Base-by-base conservation (phyloP, 2,888 invertebrate species). In the Galeruca laticollis region DNA sequence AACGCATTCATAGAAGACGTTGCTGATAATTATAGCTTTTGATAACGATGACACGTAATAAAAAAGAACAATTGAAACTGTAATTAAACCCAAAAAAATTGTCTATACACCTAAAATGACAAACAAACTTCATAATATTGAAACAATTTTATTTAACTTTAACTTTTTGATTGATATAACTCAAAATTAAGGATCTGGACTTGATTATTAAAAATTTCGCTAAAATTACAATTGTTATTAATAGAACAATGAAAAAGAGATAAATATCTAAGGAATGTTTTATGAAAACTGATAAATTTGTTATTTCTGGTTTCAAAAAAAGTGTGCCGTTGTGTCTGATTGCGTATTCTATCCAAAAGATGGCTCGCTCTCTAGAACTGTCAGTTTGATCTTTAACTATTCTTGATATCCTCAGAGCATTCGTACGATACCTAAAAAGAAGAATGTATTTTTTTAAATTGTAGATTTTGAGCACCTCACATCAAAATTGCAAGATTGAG, bases 261-360 rank as follows among this genome's bases (percentile, higher is more conserved):
- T 60, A n/a, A 26, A 74, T 64, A 63, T 75, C 75, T 5, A 62
- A 47, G 0, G 68, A 69, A 10, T 61, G 66, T 60, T 60, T 49
- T 20, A 71, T 68, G 26, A 69, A 60, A 10, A 37, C 15, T 3
- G 71, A 60, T 35, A 73, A 56, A 20, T 72, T 43, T 62, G 72
- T 71, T 0, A 73, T 60, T 61, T 68, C 59, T 8, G 73, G 67
- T 40, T 56, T 68, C 11, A 76, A 68, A 59, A 75, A 70, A 21
- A 73, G 62, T 15, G 75, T 70, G n/a, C 74, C 74, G 33, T 73
- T 72, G 57, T 76, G 74, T 49, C 71, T 71, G 43, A 78, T 61
- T 4, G 70, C 71, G 21, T 76, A 78, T 64, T 77, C 77, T 10
- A 57, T 62, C 77, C 77, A 78, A 64, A 73, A 76, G 11, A 75